Evolutionary conservation across 2,113 vertebrate species (phyloP).

Genomic region (Periophthalmodon schlosseri): DNA sequence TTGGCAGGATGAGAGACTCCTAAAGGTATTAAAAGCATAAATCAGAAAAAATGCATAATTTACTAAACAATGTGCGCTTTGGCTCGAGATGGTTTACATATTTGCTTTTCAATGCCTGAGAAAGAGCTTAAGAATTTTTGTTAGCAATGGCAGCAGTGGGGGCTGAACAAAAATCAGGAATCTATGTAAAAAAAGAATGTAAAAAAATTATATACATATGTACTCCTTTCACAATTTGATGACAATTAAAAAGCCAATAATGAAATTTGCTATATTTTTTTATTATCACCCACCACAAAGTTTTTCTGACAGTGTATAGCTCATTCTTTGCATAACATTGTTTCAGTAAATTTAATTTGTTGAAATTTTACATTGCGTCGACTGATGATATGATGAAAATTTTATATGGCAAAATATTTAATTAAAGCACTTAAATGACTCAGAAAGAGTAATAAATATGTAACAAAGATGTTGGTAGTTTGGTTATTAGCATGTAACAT

Average conservation of each 20-base stretch:
- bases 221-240: neutral
- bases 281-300: neutral
- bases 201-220: neutral
- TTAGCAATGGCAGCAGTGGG: neutral
- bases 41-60: neutral
- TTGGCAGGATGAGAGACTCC: conserved; percentile 18
- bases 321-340: neutral
- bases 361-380: neutral
- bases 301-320: neutral
- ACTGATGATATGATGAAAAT: neutral
- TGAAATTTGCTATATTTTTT: neutral
- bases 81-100: conserved; percentile 23
- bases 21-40: conserved; percentile 14
- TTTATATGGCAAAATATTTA: neutral
- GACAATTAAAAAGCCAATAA: neutral
- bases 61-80: conserved; percentile 13
- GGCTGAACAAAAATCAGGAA: neutral
- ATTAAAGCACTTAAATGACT: conserved; percentile 15
- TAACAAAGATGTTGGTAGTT: conserved; percentile 37
- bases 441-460: conserved; percentile 28
- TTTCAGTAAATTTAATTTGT: neutral
- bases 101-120: conserved; percentile 35
- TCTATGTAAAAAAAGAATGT: neutral
- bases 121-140: neutral
- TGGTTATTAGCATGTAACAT: conserved; percentile 38